phyloP scores from a whole-genome alignment of 1,140 invertebrate genomes.

The Lerema accius region DNA sequence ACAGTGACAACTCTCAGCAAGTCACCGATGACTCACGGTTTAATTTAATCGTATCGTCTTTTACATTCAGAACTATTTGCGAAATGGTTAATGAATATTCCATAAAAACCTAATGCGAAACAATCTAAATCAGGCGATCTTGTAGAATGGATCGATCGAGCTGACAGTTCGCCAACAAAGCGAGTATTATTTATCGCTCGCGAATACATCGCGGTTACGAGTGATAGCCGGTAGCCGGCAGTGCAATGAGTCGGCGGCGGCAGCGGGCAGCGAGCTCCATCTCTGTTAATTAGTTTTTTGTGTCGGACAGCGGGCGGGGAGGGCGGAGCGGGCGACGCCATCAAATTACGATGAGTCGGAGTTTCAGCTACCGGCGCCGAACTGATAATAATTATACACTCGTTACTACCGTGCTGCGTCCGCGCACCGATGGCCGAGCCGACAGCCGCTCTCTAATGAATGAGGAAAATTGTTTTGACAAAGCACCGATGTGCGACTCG shows the following conservation, averaged over 20 bases:
- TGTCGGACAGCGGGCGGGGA: slow-evolving; percentile 53
- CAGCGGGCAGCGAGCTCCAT: slow-evolving; percentile 57
- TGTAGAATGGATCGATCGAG: background rate
- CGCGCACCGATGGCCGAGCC: slow-evolving; percentile 38
- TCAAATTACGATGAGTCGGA: slow-evolving; percentile 81
- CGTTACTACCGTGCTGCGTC: slow-evolving; percentile 77
- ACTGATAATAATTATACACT: slow-evolving; percentile 78
- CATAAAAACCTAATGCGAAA: background rate
- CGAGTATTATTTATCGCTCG: slow-evolving; percentile 58
- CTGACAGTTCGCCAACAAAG: background rate
- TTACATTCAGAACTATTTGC: too few species aligned
- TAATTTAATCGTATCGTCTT: background rate
- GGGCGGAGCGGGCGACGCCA: slow-evolving; percentile 62
- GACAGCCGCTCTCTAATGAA: slow-evolving; percentile 47
- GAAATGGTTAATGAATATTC: background rate
- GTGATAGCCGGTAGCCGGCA: too few species aligned
- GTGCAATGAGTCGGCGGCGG: slow-evolving; percentile 42
- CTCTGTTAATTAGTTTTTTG: slow-evolving; percentile 82
- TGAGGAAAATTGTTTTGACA: slow-evolving; percentile 61
- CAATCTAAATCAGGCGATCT: background rate
- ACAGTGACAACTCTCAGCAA: background rate
- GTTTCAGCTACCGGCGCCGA: slow-evolving; percentile 76
- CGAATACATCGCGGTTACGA: slow-evolving; percentile 50
- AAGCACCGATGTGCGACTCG: slow-evolving; percentile 44
- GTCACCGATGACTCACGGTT: slow-evolving; percentile 32